Evolutionary conservation across 92 coral and sea anemone species (phyloP).

Genomic region (Epizoanthus stellaris): DNA sequence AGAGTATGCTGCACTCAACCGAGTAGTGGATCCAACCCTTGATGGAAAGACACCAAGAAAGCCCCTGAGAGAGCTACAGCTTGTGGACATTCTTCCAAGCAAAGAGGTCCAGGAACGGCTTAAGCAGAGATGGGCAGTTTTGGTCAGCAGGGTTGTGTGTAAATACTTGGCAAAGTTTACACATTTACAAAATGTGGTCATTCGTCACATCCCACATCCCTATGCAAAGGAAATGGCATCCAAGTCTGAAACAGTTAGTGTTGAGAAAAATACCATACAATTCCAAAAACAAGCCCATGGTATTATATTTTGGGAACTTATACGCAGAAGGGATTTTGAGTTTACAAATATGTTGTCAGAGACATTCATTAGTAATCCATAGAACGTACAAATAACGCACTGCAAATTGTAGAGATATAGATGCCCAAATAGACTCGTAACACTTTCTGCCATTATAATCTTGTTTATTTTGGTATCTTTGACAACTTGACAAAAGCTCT

Average conservation of each 20-base stretch:
- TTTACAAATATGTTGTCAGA: too few species aligned
- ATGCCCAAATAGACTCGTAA: too few species aligned
- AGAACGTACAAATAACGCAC: too few species aligned
- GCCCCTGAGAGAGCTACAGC: slow-evolving; percentile 3
- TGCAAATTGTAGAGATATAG: too few species aligned
- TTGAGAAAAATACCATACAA: not conserved
- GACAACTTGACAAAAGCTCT: too few species aligned
- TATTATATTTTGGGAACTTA: not conserved
- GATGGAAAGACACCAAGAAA: not conserved
- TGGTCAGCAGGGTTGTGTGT: not conserved
- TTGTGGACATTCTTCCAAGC: not conserved
- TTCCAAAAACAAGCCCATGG: not conserved
- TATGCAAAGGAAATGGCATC: slow-evolving; percentile 14
- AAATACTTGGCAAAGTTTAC: not conserved
- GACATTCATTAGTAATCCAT: too few species aligned
- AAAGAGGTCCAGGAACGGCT: slow-evolving; percentile 21
- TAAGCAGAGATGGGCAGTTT: not conserved
- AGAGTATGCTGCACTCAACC: slow-evolving; percentile 40
- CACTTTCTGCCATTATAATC: too few species aligned
- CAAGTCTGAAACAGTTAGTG: slow-evolving; percentile 70
- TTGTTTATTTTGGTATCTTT: too few species aligned
- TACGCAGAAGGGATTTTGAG: too few species aligned
- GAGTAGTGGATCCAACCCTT: slow-evolving; percentile 30
- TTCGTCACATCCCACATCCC: not conserved
- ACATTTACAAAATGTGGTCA: not conserved